Base-by-base conservation (phyloP, 2,113 vertebrate genomes). In the Scytalopus superciliaris region DNA sequence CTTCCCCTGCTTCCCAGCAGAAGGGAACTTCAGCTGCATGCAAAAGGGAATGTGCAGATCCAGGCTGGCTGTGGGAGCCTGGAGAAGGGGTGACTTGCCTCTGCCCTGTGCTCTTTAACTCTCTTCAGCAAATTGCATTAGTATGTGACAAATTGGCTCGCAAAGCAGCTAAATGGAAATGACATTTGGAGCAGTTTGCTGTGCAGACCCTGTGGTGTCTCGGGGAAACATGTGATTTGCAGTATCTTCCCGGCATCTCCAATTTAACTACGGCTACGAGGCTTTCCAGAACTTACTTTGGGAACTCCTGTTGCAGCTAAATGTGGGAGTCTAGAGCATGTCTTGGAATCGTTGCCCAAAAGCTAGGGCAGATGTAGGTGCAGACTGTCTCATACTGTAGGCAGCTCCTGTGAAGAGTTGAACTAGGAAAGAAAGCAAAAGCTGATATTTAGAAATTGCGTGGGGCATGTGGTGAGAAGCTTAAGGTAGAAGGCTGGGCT, bases 141-240 rank as follows among this genome's bases (percentile, higher is more conserved):
- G 86, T 60, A 91, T 64, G 64, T 96, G 96, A 96, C 95, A 97
- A 91, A 96, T 62, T 90, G 96, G 91, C 94, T 96, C 31, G 90
- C 78, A 40, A 72, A 92, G 80, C 94, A 72, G 92, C 82, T 96
- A 83, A 96, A 95, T 70, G 94, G 95, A 84, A 89, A 56, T 93
- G 96, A 19, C 95, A 90, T 96, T 89, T 95, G 84, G 89, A 97
- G 69, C 27, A 0, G 72, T 70, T 90, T 75, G 91, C 73, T 39
- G 91, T 22, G 80, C 79, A 88, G 87, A 76, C 10, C 47, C 84
- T 3, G 45, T 14, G 91, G 56, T 92, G 83, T n/a, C 76, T 87
- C 56, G 0, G 93, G 81, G 91, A 96, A 92, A 74, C 66, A 27
- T 67, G 92, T 15, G 91, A 83, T 72, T 40, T 77, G 69, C 52